Evolutionary conservation across 2,797 vertebrate species (phyloP).

Genomic region (Pygocentrus nattereri): DNA sequence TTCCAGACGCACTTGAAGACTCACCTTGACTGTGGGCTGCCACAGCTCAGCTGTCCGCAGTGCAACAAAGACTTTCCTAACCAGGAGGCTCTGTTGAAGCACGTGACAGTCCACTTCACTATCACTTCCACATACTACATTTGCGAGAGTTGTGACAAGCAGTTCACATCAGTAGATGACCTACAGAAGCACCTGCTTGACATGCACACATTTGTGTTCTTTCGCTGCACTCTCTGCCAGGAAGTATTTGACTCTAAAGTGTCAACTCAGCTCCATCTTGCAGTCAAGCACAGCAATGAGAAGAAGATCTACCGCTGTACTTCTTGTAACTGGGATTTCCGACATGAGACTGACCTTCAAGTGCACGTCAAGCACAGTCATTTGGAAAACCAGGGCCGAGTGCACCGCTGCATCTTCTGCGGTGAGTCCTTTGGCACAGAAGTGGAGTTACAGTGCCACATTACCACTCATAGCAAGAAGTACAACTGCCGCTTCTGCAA

Average conservation of each 20-base stretch:
- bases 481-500: slow-evolving; percentile 99
- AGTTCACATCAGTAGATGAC: slow-evolving; percentile 97
- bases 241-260: slow-evolving; percentile 98
- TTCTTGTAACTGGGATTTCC: slow-evolving; percentile 98
- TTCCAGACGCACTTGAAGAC: slow-evolving; percentile 99
- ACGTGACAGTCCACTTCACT: slow-evolving; percentile 96
- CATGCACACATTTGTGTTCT: slow-evolving; percentile 99
- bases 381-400: slow-evolving; percentile 93
- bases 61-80: slow-evolving; percentile 98
- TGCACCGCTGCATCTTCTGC: slow-evolving; percentile 97
- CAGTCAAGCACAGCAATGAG: slow-evolving; percentile 98
- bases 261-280: slow-evolving; percentile 96
- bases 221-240: slow-evolving; percentile 97
- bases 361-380: slow-evolving; percentile 97
- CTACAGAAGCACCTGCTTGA: slow-evolving; percentile 96
- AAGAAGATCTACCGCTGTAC: slow-evolving; percentile 97
- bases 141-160: slow-evolving; percentile 98
- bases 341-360: slow-evolving; percentile 93
- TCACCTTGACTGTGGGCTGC: slow-evolving; percentile 92
- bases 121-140: slow-evolving; percentile 97
- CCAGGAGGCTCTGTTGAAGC: slow-evolving; percentile 95
- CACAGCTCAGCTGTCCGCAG: slow-evolving; percentile 93
- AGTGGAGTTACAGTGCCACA: slow-evolving; percentile 98
- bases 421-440: slow-evolving; percentile 96
- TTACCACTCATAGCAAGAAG: slow-evolving; percentile 98